Evolutionary conservation across 2,888 invertebrate species (phyloP).

Genomic region (Nipponacmea schrenckii): DNA sequence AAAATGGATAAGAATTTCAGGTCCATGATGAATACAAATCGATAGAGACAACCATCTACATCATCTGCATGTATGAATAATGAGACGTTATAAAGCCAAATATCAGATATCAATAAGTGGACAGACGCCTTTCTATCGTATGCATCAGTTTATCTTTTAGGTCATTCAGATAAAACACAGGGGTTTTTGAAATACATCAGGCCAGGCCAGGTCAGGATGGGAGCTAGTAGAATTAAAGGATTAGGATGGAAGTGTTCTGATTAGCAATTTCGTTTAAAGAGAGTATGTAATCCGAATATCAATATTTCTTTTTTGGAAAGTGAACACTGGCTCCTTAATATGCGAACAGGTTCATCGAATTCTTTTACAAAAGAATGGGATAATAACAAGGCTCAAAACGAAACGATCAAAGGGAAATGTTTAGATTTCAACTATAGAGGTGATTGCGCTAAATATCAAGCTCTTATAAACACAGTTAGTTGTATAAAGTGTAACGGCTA

Average conservation of each 20-base stretch:
- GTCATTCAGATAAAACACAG: background rate
- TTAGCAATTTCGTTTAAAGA: background rate
- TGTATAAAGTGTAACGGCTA: background rate
- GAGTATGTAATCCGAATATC: background rate
- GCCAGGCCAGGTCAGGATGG: background rate
- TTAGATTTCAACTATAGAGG: background rate
- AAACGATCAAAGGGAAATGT: background rate
- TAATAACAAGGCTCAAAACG: background rate
- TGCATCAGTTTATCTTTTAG: background rate
- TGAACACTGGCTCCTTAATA: background rate
- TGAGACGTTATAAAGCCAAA: background rate
- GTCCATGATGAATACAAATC: too few species aligned
- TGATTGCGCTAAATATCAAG: background rate
- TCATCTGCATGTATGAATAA: too few species aligned
- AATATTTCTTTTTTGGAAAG: slow-evolving; percentile 12
- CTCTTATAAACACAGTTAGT: too few species aligned
- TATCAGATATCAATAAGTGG: slow-evolving; percentile 7
- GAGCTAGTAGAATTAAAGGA: background rate
- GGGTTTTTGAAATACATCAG: background rate
- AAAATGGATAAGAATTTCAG: too few species aligned
- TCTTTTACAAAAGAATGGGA: background rate
- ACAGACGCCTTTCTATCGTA: too few species aligned
- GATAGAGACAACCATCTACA: too few species aligned
- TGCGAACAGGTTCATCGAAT: background rate
- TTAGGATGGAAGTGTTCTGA: background rate